Evolutionary conservation across 92 coral and sea anemone species (phyloP).

Genomic region (Metridium senile): DNA sequence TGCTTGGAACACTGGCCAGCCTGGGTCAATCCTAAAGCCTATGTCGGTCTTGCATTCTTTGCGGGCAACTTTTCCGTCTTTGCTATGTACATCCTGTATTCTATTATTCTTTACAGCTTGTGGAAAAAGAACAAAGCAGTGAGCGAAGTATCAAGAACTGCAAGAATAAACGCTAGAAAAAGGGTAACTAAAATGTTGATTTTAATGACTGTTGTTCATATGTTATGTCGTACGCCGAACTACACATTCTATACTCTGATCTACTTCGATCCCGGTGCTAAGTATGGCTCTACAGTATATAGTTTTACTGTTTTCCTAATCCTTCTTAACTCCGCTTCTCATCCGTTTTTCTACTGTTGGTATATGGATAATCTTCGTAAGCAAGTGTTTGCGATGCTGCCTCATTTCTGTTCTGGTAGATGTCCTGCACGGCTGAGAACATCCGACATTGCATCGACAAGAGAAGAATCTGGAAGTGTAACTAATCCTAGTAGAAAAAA

Average conservation of each 20-base stretch:
- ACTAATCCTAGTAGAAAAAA: neutral
- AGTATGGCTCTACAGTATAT: slow-evolving; percentile 74
- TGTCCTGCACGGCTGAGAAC: slow-evolving; percentile 17
- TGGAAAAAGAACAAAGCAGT: slow-evolving; percentile 56
- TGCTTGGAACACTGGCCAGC: slow-evolving; percentile 66
- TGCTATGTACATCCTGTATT: slow-evolving; percentile 57
- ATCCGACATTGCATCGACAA: slow-evolving; percentile 3
- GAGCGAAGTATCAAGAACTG: slow-evolving; percentile 58
- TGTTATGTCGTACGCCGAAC: slow-evolving; percentile 74
- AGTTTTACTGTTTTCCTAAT: slow-evolving; percentile 75
- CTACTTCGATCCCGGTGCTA: slow-evolving; percentile 56
- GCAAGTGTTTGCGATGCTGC: slow-evolving; percentile 50
- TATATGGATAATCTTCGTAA: slow-evolving; percentile 68
- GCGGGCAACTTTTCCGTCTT: slow-evolving; percentile 55
- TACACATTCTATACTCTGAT: slow-evolving; percentile 68
- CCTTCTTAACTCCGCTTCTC: slow-evolving; percentile 72
- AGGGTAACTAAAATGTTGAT: slow-evolving; percentile 72
- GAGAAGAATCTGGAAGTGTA: neutral
- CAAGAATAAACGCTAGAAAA: slow-evolving; percentile 70
- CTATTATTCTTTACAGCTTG: slow-evolving; percentile 51
- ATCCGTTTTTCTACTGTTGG: slow-evolving; percentile 74
- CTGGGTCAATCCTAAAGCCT: slow-evolving; percentile 47
- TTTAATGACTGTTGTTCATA: slow-evolving; percentile 59
- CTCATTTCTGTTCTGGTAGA: neutral
- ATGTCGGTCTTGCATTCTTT: slow-evolving; percentile 64